A percentile compares a stretch with the other conserved stretches of the same genome.
Evolutionary conservation across 2,797 vertebrate species (phyloP).

Genomic region (Takifugu ocellatus): DNA sequence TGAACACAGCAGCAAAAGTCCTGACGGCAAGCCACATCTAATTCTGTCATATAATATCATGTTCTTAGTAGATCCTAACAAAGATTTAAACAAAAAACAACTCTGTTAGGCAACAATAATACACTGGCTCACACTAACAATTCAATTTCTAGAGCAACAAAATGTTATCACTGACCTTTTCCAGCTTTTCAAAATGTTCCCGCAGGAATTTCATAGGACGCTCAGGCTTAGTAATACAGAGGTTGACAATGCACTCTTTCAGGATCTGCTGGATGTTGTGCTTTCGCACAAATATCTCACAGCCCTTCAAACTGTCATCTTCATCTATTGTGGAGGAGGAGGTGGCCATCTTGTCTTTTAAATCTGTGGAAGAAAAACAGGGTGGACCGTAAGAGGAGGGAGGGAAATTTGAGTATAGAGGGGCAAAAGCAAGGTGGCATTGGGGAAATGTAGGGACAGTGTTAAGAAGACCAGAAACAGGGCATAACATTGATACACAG

Average conservation of each 20-base stretch:
- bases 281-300: constrained; percentile 94
- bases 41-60: no score
- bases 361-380: constrained; percentile 67
- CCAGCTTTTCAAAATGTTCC: constrained; percentile 96
- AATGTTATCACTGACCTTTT: constrained; percentile 84
- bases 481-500: not conserved
- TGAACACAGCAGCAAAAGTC: no score
- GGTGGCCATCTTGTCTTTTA: constrained; percentile 90
- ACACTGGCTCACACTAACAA: no score
- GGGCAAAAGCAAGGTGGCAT: constrained; percentile 5
- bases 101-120: no score
- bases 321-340: constrained; percentile 85
- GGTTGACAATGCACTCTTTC: constrained; percentile 95
- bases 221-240: constrained; percentile 93
- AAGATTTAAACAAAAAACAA: no score
- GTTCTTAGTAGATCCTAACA: no score
- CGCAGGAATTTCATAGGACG: constrained; percentile 94
- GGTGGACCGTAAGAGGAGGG: constrained; percentile 58
- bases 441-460: not conserved
- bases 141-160: constrained; percentile 5
- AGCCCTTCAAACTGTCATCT: constrained; percentile 92
- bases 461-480: not conserved
- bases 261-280: constrained; percentile 95
- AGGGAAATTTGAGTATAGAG: constrained; percentile 27
- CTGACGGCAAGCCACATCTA: no score